Evolutionary conservation across 1,140 invertebrate genomes (phyloP).

Genomic region (Archivesica marissinica): DNA sequence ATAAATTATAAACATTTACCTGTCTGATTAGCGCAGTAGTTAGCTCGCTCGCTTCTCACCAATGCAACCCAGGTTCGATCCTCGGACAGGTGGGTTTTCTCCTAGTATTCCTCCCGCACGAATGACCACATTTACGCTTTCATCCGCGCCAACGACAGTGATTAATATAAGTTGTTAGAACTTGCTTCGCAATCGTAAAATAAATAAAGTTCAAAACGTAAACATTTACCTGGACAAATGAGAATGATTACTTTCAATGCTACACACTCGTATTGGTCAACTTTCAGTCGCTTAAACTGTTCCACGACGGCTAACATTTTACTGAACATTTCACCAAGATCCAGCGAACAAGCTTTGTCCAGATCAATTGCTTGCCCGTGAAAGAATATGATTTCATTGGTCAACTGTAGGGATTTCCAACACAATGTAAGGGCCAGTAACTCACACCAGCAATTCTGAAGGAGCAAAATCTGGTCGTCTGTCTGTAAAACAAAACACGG

Average conservation of each 20-base stretch:
- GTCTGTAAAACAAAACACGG: conserved; percentile 86
- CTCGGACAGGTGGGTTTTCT: no score
- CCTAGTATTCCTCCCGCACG: no score
- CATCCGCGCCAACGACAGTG: no score
- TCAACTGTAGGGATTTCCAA: conserved; percentile 78
- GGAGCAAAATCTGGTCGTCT: conserved; percentile 97
- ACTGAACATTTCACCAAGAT: conserved; percentile 87
- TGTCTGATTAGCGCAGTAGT: no score
- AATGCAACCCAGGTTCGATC: no score
- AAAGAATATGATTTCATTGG: conserved; percentile 87
- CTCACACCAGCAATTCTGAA: conserved; percentile 99
- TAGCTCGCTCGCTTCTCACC: no score
- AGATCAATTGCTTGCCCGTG: conserved; percentile 89
- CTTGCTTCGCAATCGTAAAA: no score
- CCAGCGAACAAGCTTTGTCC: conserved; percentile 89
- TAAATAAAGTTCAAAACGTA: no score
- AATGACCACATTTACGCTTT: no score
- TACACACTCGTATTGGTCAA: conserved; percentile 99
- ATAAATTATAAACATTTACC: no score
- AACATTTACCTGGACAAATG: conserved; percentile 94
- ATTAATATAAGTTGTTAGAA: no score
- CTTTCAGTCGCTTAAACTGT: conserved; percentile 93
- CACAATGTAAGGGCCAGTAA: conserved; percentile 90
- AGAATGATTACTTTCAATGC: conserved; percentile 97
- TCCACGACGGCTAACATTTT: conserved; percentile 97